Base-by-base conservation (phyloP, 2,797 vertebrate genomes). In the Notolepis coatsorum region DNA sequence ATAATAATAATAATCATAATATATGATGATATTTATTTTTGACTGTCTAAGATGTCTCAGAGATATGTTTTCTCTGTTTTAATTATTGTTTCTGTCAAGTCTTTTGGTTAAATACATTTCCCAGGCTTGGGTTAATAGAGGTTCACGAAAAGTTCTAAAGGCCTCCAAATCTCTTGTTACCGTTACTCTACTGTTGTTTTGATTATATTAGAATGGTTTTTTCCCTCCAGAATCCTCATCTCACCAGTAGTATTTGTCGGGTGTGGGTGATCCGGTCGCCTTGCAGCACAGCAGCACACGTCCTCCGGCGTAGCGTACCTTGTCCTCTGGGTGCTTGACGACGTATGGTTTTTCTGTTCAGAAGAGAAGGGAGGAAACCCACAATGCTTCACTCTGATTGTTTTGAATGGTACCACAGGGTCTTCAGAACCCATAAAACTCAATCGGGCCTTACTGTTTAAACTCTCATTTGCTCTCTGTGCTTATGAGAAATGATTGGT, bases 241-340 rank as follows among this genome's bases (percentile, higher is more conserved):
- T 95, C 87, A 99, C 97, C 97, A 99, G 83, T 92, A 92, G 61
- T 99, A 98, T 73, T 98, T 97, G 39, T 89, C 94, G 8, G 97
- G 97, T 31, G 35, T 3, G 0, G 96, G 97, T 0, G 69, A 93
- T 57, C 97, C 97, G 0, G 88, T 90, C 21, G 97, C 97, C 71
- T 93, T 90, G 90, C 97, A 99, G 89, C 97, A 99, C 62, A 98
- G 78, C 31, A 89, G 89, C 66, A 93, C 95, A 0, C 94, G 91
- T 71, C 96, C 95, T 57, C 96, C 95, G 2, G 88, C 92, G 10
- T 90, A 91, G 20, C 93, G 91, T 58, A 95, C 95, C 76, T 94
- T 96, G 2, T 91, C 89, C 85, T 95, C 91, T 0, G 97, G 97
- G 75, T 98, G 95, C 84, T 94, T 94, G 68, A 96, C 87, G 63